Evolutionary conservation across 2,888 invertebrate species (phyloP).

Genomic region (Gandaritis pyraliata): DNA sequence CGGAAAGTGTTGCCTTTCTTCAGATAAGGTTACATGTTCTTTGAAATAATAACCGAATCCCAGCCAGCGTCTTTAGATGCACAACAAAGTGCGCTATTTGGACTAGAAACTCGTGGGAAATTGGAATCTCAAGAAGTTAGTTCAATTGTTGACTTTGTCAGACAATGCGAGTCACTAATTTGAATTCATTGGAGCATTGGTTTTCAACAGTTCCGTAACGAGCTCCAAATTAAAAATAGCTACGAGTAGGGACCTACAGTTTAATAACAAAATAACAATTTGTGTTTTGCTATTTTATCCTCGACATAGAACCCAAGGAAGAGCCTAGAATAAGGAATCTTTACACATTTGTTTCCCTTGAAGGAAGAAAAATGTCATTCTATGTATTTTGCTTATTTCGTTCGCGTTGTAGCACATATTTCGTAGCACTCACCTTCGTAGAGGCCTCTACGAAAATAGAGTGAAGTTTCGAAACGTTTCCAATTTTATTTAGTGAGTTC

Average conservation of each 20-base stretch:
- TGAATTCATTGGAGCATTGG: not conserved
- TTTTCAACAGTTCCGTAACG: not conserved
- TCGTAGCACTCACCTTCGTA: constrained; percentile 10
- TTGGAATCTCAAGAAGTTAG: constrained; percentile 15
- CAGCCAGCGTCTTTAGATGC: not conserved
- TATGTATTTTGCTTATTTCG: constrained; percentile 2
- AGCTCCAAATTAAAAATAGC: not conserved
- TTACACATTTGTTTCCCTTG: not conserved
- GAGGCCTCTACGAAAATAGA: constrained; percentile 11
- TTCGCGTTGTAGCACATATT: constrained; percentile 5
- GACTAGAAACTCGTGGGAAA: constrained; percentile 8
- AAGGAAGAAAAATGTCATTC: not conserved
- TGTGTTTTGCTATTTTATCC: too few relatives aligned
- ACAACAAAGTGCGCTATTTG: constrained; percentile 6
- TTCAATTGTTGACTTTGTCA: constrained; percentile 3
- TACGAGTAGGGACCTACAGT: too few relatives aligned
- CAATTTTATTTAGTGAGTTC: constrained; percentile 1
- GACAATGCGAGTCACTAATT: constrained; percentile 1
- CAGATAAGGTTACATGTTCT: not conserved
- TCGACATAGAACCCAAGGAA: too few relatives aligned
- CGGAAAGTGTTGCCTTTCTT: not conserved
- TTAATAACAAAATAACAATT: too few relatives aligned
- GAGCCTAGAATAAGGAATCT: too few relatives aligned
- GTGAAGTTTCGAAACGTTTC: not conserved
- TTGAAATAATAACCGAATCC: constrained; percentile 1